phyloP scores from a whole-genome alignment of 2,113 vertebrate species.

The Myrmecophaga tridactyla region DNA sequence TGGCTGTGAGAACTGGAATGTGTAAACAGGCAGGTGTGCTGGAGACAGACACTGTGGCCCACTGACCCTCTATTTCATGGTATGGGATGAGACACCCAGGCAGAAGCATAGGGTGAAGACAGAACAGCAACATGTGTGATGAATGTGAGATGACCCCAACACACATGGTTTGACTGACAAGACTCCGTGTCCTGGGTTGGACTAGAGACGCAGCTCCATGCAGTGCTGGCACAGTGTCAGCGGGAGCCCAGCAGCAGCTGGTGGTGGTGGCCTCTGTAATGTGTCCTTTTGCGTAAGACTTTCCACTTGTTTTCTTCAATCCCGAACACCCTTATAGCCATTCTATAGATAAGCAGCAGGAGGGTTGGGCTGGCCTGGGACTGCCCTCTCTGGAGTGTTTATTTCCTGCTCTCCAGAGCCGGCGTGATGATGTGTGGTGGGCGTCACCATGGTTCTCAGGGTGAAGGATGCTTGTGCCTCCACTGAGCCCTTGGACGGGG shows the following conservation, averaged over 20 bases:
- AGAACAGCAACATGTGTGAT: not conserved
- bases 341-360: not conserved
- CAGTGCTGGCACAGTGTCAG: not conserved
- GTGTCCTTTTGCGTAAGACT: not conserved
- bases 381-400: not conserved
- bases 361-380: not conserved
- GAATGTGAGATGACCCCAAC: not conserved
- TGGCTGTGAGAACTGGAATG: not conserved
- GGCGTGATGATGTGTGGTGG: not conserved
- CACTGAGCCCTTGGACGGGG: not conserved
- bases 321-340: not conserved
- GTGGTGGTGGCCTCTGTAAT: not conserved
- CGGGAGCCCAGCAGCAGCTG: not conserved
- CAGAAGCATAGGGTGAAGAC: not conserved
- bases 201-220: not conserved
- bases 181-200: fast-evolving
- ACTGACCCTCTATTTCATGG: not conserved
- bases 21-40: not conserved
- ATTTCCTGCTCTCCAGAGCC: not conserved
- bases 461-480: not conserved
- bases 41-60: not conserved
- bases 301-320: not conserved
- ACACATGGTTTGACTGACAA: not conserved
- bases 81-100: not conserved
- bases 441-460: not conserved